phyloP scores from a whole-genome alignment of 2,113 vertebrate genomes.

The Pteropus alecto region DNA sequence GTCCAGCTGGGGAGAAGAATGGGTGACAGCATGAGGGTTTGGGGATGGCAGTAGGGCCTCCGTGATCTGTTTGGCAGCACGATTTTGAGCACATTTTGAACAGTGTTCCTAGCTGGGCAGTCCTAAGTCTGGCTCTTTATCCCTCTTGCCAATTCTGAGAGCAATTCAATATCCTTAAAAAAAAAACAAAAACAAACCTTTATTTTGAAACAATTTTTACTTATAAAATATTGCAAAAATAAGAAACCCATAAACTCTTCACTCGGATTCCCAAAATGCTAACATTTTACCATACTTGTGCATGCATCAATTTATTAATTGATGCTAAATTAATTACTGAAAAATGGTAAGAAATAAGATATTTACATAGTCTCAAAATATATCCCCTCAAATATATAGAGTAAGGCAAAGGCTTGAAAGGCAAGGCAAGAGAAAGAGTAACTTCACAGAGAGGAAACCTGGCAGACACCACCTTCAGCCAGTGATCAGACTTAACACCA shows the following conservation, averaged over 20 bases:
- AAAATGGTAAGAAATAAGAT: neutral
- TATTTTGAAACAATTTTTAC: neutral
- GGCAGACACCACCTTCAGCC: neutral
- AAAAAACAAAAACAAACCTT: neutral
- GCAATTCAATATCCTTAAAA: neutral
- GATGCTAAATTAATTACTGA: neutral
- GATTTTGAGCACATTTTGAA: neutral
- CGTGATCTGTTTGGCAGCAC: neutral
- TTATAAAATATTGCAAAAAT: constrained; percentile 1
- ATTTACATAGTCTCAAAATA: neutral
- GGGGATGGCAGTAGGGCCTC: too few species aligned
- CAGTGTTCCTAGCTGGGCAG: neutral
- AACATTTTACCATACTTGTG: neutral
- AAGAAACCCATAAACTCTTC: neutral
- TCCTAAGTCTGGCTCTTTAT: neutral
- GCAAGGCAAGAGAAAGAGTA: neutral
- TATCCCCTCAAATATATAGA: neutral
- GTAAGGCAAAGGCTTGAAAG: too few species aligned
- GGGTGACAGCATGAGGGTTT: neutral
- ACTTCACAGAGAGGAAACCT: neutral
- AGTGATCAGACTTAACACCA: neutral
- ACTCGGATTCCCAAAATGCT: neutral
- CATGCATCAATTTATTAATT: neutral
- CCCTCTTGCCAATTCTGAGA: neutral
- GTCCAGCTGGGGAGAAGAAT: neutral